Evolutionary conservation across 2,888 invertebrate genomes (phyloP), one percentile per base, ranked within the genome.

Genomic region (Girardia tigrina): DNA sequence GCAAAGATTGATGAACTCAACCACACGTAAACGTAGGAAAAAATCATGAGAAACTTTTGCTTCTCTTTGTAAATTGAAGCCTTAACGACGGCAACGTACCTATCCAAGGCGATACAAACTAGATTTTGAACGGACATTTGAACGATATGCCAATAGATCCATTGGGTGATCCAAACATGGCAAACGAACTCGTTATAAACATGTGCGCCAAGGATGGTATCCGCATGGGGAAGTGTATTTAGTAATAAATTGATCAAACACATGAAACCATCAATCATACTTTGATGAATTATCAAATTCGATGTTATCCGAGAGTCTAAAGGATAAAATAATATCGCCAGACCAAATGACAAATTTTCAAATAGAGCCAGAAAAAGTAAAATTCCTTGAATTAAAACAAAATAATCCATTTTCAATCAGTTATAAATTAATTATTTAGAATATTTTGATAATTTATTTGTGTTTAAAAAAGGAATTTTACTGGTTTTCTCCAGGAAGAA

Each of bases 391-490:
- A n/a, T 56, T n/a, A 56, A 8, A n/a, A 56, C 56, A n/a, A 56
- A 56, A 56, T 56, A 56, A n/a, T 56, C 56, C 56, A 56, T 56
- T 56, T 36, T n/a, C n/a, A n/a, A n/a, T n/a, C n/a, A 36, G 16
- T 36, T 36, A 36, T 36, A 12, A 36, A 36, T 36, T 12, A 16
- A 36, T 36, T 12, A 36, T 36, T 12, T 12, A 12, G 16, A 36
- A 12, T 36, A 36, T 12, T 36, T 36, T 36, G 36, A 36, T 36
- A 12, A 36, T 36, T 12, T 36, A 36, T 12, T 12, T 36, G 16
- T 36, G 16, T 12, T 36, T 36, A 36, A 12, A 12, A 12, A 16
- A 36, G 16, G 8, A 36, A 36, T 36, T 36, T 36, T 36, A 12
- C 36, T 12, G 36, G 16, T 36, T 12, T 36, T 36, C 16, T 36